phyloP scores from a whole-genome alignment of 2,888 invertebrate genomes.

The Arenicola marina region DNA sequence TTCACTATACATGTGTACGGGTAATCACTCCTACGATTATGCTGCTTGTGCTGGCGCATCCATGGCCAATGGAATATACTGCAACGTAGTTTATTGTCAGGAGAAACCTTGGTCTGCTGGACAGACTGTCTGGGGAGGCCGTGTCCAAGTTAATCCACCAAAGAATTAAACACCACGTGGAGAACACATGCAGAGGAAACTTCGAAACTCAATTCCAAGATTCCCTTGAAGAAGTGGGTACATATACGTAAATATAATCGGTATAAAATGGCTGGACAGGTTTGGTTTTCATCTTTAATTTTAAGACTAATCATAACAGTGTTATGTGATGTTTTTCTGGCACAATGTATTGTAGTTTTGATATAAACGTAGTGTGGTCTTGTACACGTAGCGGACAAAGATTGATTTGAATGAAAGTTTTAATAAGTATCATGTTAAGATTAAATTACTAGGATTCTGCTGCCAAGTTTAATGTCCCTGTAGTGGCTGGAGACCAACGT shows the following conservation, averaged over 20 bases:
- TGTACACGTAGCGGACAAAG: no score
- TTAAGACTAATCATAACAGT: no score
- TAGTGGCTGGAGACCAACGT: no score
- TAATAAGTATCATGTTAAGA: no score
- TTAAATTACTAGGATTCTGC: neutral
- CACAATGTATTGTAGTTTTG: no score
- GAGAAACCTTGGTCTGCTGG: conserved; percentile 71
- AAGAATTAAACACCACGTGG: conserved; percentile 82
- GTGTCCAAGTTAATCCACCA: conserved; percentile 82
- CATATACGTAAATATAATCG: neutral
- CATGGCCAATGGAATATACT: neutral
- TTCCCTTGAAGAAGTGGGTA: conserved; percentile 72
- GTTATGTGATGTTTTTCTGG: no score
- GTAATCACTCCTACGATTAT: no score
- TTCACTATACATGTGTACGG: no score
- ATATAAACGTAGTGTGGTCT: no score
- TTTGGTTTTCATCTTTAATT: no score
- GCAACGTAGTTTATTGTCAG: conserved; percentile 33
- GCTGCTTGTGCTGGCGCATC: neutral
- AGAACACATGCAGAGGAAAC: conserved; percentile 81
- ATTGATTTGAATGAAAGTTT: neutral
- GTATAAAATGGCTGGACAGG: no score
- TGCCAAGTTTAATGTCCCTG: neutral
- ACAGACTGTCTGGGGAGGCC: conserved; percentile 82
- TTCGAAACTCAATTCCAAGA: conserved; percentile 82